These are phyloP conservation scores for Bhutanitis thaidina DNA, from an alignment of 2,888 invertebrate genomes.

Conservation along the genomic window DNA sequence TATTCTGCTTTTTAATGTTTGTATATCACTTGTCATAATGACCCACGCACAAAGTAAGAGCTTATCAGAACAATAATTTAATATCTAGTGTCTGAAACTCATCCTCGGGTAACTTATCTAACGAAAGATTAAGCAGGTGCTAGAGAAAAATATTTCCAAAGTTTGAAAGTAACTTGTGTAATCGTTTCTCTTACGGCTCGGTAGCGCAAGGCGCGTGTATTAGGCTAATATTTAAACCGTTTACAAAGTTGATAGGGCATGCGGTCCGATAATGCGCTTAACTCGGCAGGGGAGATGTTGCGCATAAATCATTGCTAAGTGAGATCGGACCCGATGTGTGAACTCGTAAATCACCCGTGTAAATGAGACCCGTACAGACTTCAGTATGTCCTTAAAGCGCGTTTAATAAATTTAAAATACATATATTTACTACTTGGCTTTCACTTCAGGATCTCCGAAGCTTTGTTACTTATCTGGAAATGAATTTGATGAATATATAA, in stretches of 20 bases:
- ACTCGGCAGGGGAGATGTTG: slow-evolving; percentile 69
- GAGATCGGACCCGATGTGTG: slow-evolving; percentile 75
- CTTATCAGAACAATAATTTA: too few relatives aligned
- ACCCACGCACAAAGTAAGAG: too few relatives aligned
- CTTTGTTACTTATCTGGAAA: too few relatives aligned
- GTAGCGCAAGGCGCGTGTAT: slow-evolving; percentile 18
- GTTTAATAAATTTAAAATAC: slow-evolving; percentile 10
- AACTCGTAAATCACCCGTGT: slow-evolving; percentile 75
- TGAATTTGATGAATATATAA: too few relatives aligned
- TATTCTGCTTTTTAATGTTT: too few relatives aligned
- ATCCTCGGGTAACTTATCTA: too few relatives aligned
- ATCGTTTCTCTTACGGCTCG: background rate
- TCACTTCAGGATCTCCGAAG: too few relatives aligned
- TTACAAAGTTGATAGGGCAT: slow-evolving; percentile 69
- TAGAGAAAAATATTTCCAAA: background rate
- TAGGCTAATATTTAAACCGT: slow-evolving; percentile 42
- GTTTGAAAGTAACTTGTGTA: too few relatives aligned
- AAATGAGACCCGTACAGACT: slow-evolving; percentile 63
- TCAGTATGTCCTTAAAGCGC: slow-evolving; percentile 52
- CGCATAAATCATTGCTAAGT: slow-evolving; percentile 76
- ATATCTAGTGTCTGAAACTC: too few relatives aligned
- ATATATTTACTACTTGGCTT: background rate
- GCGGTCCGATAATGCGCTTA: slow-evolving; percentile 71
- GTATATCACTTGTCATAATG: too few relatives aligned
- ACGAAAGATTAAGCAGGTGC: too few relatives aligned